Evolutionary conservation across 37 sponge, comb jelly and placozoan species (phyloP).

Genomic region (Tethya wilhelma): DNA sequence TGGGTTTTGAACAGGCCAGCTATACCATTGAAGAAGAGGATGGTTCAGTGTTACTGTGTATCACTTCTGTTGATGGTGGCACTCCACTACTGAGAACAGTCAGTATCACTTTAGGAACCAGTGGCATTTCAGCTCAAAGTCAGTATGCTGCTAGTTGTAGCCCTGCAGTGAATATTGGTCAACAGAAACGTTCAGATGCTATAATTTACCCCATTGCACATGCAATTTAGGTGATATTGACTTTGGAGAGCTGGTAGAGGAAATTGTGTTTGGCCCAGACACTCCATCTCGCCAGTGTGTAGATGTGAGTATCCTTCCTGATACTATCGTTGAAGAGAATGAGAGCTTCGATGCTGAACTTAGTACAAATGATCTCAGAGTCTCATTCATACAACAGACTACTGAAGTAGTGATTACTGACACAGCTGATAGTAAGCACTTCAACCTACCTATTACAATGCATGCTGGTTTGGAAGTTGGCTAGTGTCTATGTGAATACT

Average conservation of each 20-base stretch:
- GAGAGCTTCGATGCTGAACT: background rate
- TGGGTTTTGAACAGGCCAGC: background rate
- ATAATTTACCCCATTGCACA: background rate
- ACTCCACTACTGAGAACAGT: too few relatives aligned
- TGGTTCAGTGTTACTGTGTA: too few relatives aligned
- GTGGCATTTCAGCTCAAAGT: background rate
- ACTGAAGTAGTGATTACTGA: background rate
- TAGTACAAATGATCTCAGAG: background rate
- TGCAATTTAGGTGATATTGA: background rate
- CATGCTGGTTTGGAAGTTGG: too few relatives aligned
- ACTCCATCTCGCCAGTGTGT: background rate
- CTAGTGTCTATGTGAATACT: too few relatives aligned
- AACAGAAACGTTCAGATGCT: background rate
- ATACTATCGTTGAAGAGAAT: background rate
- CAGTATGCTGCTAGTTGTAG: background rate
- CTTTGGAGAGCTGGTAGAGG: background rate
- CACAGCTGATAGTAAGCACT: too few relatives aligned
- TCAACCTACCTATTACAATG: too few relatives aligned
- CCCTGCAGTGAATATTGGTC: background rate
- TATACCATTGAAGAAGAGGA: background rate
- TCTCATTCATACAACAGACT: background rate
- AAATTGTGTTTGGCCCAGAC: background rate
- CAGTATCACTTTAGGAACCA: background rate
- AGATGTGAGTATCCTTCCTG: background rate
- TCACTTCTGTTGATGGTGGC: too few relatives aligned